A percentile compares a stretch with the other conserved stretches of the same genome.
phyloP scores from a whole-genome alignment of 2,888 invertebrate species.

The Corythucha ciliata region DNA sequence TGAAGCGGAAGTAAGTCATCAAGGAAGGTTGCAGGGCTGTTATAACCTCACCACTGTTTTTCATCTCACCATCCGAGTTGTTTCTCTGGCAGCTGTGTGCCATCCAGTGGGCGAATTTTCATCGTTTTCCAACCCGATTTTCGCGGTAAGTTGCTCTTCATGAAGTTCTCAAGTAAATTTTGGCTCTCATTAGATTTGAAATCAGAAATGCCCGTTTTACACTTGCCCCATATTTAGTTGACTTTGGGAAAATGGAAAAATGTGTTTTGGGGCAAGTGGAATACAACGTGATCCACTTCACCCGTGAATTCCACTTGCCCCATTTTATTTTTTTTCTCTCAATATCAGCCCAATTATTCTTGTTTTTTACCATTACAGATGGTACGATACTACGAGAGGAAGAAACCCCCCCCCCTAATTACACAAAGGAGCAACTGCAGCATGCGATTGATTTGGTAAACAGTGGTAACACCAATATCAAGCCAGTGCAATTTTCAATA shows the following conservation, averaged over 20 bases:
- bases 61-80: constrained; percentile 1
- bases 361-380: constrained; percentile 18
- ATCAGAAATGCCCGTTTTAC: constrained; percentile 2
- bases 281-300: constrained; percentile 10
- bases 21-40: constrained; percentile 3
- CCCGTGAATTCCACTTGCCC: constrained; percentile 17
- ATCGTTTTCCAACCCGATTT: neutral
- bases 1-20: neutral
- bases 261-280: constrained; percentile 12
- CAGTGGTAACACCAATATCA: constrained; percentile 11
- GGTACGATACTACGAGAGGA: constrained; percentile 27
- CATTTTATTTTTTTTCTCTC: constrained; percentile 9
- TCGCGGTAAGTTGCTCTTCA: constrained; percentile 4
- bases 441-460: constrained; percentile 19
- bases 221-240: constrained; percentile 5
- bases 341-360: constrained; percentile 10
- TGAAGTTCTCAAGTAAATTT: neutral
- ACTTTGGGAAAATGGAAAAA: neutral
- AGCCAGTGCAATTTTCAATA: constrained; percentile 28
- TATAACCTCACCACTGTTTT: constrained; percentile 6
- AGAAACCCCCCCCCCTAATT: constrained; percentile 18
- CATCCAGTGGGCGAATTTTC: neutral
- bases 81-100: neutral
- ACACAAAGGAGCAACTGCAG: constrained; percentile 25
- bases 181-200: constrained; percentile 2